Evolutionary conservation across 2,888 invertebrate species (phyloP), one percentile per base, ranked within the genome.

Genomic region (Dione juno): DNA sequence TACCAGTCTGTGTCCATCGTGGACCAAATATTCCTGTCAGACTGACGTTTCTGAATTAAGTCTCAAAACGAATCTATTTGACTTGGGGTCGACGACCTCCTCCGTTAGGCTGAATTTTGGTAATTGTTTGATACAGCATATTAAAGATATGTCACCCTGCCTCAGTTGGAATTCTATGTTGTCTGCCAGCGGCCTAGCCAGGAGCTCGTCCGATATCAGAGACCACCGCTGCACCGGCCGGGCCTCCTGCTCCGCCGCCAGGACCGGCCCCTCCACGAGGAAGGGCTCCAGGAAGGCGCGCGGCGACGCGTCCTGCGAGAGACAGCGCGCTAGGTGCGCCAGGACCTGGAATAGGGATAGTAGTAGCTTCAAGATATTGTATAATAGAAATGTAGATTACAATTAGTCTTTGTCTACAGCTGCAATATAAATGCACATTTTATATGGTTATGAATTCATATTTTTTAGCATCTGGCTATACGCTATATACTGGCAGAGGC

Each of bases 31-130:
- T 78, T 88, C 90, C 74, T 90, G 95, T 97, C 96, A 99, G 89
- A 99, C 99, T 1, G 98, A 98, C 58, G 99, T 99, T 88, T 99
- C 99, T 0, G 99, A 99, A 85, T 98, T 99, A 58, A 99, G 93
- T 84, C 98, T 94, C 76, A 99, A 93, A 66, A 99, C 96, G 94
- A 99, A 99, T 85, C 98, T 97, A 89, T 99, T 98, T 81, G 97
- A 97, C 88, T 98, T 98, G 0, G 98, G 98, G 92, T 99, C 98
- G 16, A 99, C 97, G 0, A 99, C 97, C 87, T 99, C 98, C 86
- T 99, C 99, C 0, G 97, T 97, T 52, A 99, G 94, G 88, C 97
- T 98, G 85, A 99, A 98, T 89, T 98, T 98, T 0, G 99, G 99
- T 79, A 99, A 90, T 79, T 95, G 95, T 78, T 96, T 95, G 67